Percentiles rank a stretch among this genome's conserved stretches.
Conservation (phyloP, 2,888 invertebrate species). For the Drosophila cracens region DNA sequence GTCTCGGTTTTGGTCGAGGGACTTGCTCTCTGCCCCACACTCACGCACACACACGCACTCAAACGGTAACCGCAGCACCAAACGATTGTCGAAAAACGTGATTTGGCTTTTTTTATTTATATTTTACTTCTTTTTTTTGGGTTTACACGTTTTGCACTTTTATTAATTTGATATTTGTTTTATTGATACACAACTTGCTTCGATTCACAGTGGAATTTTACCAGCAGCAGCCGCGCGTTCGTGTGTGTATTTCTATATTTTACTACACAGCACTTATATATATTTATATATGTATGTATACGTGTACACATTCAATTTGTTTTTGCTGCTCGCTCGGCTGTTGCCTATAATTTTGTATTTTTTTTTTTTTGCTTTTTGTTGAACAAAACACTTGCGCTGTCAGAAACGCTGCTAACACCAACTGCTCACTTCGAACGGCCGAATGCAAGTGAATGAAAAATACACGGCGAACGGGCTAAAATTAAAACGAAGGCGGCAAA, state of each 20-base stretch:
- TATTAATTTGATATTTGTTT: slow-evolving; percentile 61
- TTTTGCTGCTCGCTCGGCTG: slow-evolving; percentile 54
- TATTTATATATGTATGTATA: slow-evolving; percentile 24
- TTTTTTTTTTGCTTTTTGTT: slow-evolving; percentile 42
- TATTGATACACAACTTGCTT: slow-evolving; percentile 76
- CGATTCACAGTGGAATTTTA: slow-evolving; percentile 77
- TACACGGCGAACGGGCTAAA: slow-evolving; percentile 81
- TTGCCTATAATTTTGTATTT: slow-evolving; percentile 53
- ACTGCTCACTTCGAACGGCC: slow-evolving; percentile 71
- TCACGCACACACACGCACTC: slow-evolving; percentile 12
- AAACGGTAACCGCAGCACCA: slow-evolving; percentile 19
- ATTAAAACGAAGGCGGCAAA: slow-evolving; percentile 66
- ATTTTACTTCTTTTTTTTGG: slow-evolving; percentile 25
- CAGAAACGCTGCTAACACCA: slow-evolving; percentile 45
- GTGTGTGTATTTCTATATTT: slow-evolving; percentile 34
- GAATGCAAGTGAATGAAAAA: slow-evolving; percentile 83
- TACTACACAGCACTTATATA: slow-evolving; percentile 48
- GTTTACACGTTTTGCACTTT: slow-evolving; percentile 67
- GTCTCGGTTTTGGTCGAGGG: slow-evolving; percentile 45
- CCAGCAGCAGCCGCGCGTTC: slow-evolving; percentile 59
- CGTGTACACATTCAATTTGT: slow-evolving; percentile 55
- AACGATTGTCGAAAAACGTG: slow-evolving; percentile 72
- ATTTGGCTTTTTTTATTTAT: slow-evolving; percentile 38
- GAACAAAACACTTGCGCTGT: slow-evolving; percentile 57
- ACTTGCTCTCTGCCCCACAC: slow-evolving; percentile 38